Base-by-base conservation (phyloP, 2,113 vertebrate species). In the Corythaeola cristata region DNA sequence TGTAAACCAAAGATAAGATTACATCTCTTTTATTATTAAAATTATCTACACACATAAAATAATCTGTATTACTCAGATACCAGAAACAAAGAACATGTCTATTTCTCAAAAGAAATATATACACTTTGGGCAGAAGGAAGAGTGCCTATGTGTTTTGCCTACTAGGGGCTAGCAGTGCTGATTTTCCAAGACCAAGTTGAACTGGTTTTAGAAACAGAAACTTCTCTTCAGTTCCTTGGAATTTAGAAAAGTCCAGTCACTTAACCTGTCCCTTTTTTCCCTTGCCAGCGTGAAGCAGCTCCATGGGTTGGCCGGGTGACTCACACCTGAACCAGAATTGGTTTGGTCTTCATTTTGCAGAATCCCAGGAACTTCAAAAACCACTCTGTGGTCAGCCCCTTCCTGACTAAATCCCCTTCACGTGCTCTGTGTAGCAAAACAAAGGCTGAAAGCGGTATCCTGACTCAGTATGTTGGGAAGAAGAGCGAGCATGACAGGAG, bases 331-430 rank as follows among this genome's bases (percentile, higher is more conserved):
- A 63, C 68, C 67, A 59, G 32, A 37, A 47, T 4, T 5, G 12
- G 8, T 18, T 62, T n/a, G 3, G 5, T 35, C 11, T 41, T 58
- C 6, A 0, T 66, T 71, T 81, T 5, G 17, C 0, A 1, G 32
- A 67, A 81, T 30, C 20, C 10, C 15, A 4, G 14, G 12, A 33
- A 24, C 23, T 56, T 60, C 5, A 30, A 35, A n/a, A 53, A 39
- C 15, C 6, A 0, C 2, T 2, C 3, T 2, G 0, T 0, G 37
- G 28, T 10, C 60, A 44, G n/a, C 41, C 32, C n/a, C 10, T 63
- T 68, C 60, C 27, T 12, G 6, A 11, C 5, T 16, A 10, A 26
- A 18, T 55, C 18, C 6, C 7, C 55, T 28, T 17, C 0, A 2
- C 3, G 1, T 26, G 27, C 19, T 3, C 11, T 5, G 21, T 3